These are phyloP conservation scores for Phylloscopus collybita DNA, from an alignment of 2,797 vertebrate genomes.

Conservation along the genomic window DNA sequence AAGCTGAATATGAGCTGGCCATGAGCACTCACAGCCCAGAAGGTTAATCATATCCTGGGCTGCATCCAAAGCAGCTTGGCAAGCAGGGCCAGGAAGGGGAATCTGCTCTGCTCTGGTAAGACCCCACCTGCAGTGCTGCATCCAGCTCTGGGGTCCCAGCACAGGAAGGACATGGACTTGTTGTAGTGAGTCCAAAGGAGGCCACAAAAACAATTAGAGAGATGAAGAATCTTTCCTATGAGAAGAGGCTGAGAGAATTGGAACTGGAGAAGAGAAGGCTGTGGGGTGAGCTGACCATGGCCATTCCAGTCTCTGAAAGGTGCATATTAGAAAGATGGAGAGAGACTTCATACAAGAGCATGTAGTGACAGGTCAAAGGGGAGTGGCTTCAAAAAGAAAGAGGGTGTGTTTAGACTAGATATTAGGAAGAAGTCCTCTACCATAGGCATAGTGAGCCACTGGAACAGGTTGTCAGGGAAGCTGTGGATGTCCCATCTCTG, in stretches of 20 bases:
- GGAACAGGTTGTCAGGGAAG: background rate
- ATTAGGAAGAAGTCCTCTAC: background rate
- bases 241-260: background rate
- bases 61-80: accelerated
- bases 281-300: background rate
- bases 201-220: background rate
- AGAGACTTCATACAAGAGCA: background rate
- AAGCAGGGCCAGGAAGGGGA: background rate
- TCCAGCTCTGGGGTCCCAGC: background rate
- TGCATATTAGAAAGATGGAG: background rate
- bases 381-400: background rate
- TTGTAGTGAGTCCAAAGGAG: background rate
- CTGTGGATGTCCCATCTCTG: background rate
- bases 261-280: background rate
- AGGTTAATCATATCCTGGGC: background rate
- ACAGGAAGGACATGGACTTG: background rate
- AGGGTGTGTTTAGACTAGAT: background rate
- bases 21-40: background rate
- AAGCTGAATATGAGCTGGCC: accelerated
- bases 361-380: background rate
- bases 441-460: background rate
- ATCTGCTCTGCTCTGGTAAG: background rate
- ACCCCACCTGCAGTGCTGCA: background rate
- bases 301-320: background rate
- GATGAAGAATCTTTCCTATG: background rate